phyloP scores from a whole-genome alignment of 2,113 vertebrate species.

The Solenodon paradoxus region DNA sequence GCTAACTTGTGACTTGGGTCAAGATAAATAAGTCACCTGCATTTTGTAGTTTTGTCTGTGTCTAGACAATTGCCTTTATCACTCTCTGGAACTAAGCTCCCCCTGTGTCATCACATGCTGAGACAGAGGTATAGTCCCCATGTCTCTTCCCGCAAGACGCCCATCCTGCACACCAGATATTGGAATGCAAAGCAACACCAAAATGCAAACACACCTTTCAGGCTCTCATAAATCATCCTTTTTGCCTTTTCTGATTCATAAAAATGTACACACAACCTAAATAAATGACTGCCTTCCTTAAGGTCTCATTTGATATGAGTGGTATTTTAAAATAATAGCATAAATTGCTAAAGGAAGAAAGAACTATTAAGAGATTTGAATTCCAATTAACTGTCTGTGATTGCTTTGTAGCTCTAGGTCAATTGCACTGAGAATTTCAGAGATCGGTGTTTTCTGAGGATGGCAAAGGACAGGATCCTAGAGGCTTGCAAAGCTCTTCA shows the following conservation, averaged over 20 bases:
- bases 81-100: accelerated
- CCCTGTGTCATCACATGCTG: not conserved
- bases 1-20: too few relatives aligned
- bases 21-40: not conserved
- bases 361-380: slow-evolving; percentile 46
- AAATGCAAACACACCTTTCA: not conserved
- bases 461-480: not conserved
- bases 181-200: not conserved
- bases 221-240: not conserved
- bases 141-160: too few relatives aligned
- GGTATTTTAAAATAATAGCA: slow-evolving; percentile 61
- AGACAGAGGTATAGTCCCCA: not conserved
- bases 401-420: slow-evolving; percentile 60
- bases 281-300: not conserved
- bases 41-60: not conserved
- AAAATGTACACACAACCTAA: not conserved
- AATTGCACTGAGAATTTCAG: slow-evolving; percentile 37
- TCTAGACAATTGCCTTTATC: too few relatives aligned
- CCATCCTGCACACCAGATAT: not conserved
- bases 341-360: slow-evolving; percentile 6
- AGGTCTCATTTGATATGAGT: not conserved
- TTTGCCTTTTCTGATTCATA: not conserved
- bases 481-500: not conserved
- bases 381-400: slow-evolving; percentile 59
- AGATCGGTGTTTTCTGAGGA: slow-evolving; percentile 32